These are phyloP conservation scores for Platycercus adscitus DNA, from an alignment of 2,113 vertebrate species.

Conservation along the genomic window DNA sequence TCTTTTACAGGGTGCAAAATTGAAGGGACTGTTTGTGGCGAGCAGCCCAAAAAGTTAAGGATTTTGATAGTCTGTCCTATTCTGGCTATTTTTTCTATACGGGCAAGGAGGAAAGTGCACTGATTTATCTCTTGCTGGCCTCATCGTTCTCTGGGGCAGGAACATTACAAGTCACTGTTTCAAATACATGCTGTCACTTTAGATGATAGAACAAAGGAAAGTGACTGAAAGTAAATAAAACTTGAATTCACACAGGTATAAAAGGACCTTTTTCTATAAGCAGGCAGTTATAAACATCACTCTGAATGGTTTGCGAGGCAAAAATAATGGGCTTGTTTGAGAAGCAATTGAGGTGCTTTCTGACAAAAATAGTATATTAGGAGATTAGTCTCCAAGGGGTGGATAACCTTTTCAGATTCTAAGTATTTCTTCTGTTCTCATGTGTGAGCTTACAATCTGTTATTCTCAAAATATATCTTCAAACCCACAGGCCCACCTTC, in stretches of 20 bases:
- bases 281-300: constrained; percentile 66
- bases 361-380: constrained; percentile 70
- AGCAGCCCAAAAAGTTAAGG: neutral
- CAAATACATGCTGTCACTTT: constrained; percentile 36
- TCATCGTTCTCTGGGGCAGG: neutral
- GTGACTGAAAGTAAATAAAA: constrained; percentile 58
- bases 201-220: constrained; percentile 40
- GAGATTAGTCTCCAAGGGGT: constrained; percentile 71
- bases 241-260: constrained; percentile 50
- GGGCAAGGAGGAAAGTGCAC: neutral
- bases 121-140: constrained; percentile 7
- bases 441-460: constrained; percentile 64
- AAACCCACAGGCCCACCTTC: constrained; percentile 66
- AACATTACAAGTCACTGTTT: constrained; percentile 13
- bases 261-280: constrained; percentile 58
- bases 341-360: constrained; percentile 69
- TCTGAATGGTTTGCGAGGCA: constrained; percentile 60
- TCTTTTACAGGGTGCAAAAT: neutral
- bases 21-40: neutral
- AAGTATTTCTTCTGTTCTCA: constrained; percentile 65
- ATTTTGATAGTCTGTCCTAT: neutral
- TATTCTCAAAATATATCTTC: constrained; percentile 70
- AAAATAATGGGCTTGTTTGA: constrained; percentile 66
- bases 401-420: constrained; percentile 70
- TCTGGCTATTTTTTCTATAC: neutral